Evolutionary conservation across 2,797 vertebrate species (phyloP).

Genomic region (Hydrocynus forskahlii): DNA sequence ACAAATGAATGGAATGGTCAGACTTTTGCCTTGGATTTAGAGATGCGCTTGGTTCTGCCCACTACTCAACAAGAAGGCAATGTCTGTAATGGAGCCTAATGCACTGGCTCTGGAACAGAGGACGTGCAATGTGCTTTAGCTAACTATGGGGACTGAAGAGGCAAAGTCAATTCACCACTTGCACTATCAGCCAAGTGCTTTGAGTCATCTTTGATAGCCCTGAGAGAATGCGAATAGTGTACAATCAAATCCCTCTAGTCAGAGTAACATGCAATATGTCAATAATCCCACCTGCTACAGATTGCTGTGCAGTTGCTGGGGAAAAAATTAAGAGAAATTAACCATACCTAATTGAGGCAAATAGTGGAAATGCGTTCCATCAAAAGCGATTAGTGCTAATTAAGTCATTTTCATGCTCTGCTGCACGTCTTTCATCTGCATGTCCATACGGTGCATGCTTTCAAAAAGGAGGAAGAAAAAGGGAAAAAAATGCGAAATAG

Average conservation of each 20-base stretch:
- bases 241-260: constrained; percentile 26
- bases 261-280: constrained; percentile 58
- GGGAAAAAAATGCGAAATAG: constrained; percentile 58
- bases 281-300: constrained; percentile 69
- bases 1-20: constrained; percentile 3
- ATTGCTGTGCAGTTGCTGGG: constrained; percentile 70
- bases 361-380: constrained; percentile 81
- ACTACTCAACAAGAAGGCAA: constrained; percentile 22
- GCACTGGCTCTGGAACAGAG: neutral
- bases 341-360: constrained; percentile 77
- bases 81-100: constrained; percentile 27
- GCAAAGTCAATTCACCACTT: neutral
- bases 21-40: constrained; percentile 10
- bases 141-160: neutral
- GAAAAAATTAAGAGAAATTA: constrained; percentile 74
- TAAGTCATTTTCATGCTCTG: constrained; percentile 82
- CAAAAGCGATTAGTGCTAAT: constrained; percentile 82
- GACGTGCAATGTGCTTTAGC: neutral
- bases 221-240: neutral
- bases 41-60: constrained; percentile 1
- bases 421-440: constrained; percentile 77
- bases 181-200: constrained; percentile 17
- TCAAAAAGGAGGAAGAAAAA: constrained; percentile 61
- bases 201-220: constrained; percentile 11
- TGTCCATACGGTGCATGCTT: constrained; percentile 64